phyloP scores from a whole-genome alignment of 2,888 invertebrate species.

The Leptogaster cylindrica region DNA sequence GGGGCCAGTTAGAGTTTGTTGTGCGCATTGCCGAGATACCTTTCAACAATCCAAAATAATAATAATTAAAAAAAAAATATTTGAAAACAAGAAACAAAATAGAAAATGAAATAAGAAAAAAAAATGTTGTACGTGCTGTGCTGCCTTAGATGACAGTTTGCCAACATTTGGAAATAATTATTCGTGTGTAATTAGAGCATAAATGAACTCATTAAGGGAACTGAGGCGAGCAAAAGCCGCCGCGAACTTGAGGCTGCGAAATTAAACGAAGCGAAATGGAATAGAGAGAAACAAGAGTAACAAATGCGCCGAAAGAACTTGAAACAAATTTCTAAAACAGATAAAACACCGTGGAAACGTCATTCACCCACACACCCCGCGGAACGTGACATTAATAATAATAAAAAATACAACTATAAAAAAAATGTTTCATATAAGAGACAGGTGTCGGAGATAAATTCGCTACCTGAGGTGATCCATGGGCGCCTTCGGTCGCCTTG shows the following conservation, averaged over 20 bases:
- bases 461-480: conserved; percentile 2
- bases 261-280: conserved; percentile 4
- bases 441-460: conserved; percentile 21
- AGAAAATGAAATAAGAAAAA: no score
- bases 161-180: not conserved
- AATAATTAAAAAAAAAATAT: no score
- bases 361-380: no score
- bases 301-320: conserved; percentile 14
- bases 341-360: no score
- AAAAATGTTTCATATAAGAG: no score
- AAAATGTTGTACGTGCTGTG: no score
- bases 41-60: no score
- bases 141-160: not conserved
- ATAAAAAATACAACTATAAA: no score
- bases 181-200: not conserved
- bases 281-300: not conserved
- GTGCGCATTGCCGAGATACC: no score
- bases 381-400: conserved; percentile 19
- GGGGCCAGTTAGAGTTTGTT: no score
- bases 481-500: conserved; percentile 15
- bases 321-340: no score
- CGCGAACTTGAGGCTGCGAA: not conserved
- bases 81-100: no score
- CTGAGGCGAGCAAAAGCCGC: not conserved
- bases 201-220: conserved; percentile 9